Base-by-base conservation (phyloP, 2,113 vertebrate species). In the Collichthys lucidus region DNA sequence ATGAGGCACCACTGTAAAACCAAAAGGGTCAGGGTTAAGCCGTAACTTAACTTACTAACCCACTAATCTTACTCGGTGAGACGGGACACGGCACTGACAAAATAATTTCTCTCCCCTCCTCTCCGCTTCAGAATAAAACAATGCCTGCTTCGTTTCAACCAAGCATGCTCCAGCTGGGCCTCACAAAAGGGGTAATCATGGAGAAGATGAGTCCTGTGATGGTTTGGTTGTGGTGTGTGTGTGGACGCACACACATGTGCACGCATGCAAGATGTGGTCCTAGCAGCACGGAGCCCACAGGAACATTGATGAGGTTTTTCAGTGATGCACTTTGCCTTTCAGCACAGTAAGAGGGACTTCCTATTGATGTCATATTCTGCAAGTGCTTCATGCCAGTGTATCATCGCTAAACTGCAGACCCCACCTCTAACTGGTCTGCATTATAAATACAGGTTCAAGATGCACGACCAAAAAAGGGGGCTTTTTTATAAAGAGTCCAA, bases 131-230 rank as follows among this genome's bases (percentile, higher is more conserved):
- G 53, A 84, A 81, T 80, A 77, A 88, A 91, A 93, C 83, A 91
- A 85, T 66, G 87, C 77, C 90, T 92, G 88, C 70, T 90, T 93
- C 83, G 71, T 91, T 74, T 94, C 87, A 89, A 60, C 68, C 71
- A 55, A 84, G 85, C 91, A 53, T 74, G 64, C 49, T 77, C 67
- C 75, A 70, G 78, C 83, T 76, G 77, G 73, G 88, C 86, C 86
- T 83, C 62, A 77, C 56, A 85, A 60, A 83, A 73, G 42, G 74
- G 67, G 67, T 77, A 88, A 90, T 88, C 80, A 85, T 75, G 53
- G 59, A 82, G 47, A 86, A 60, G 80, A 87, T 67, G 68, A 74
- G 69, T 29, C 64, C 77, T 88, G 78, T 72, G 78, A 92, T 86
- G 88, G 77, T 80, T 88, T 81, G 67, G 56, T 69, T 83, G 75